Percentiles rank a stretch among this genome's conserved stretches.
phyloP scores from a whole-genome alignment of 2,113 vertebrate species.

The Osmerus eperlanus region DNA sequence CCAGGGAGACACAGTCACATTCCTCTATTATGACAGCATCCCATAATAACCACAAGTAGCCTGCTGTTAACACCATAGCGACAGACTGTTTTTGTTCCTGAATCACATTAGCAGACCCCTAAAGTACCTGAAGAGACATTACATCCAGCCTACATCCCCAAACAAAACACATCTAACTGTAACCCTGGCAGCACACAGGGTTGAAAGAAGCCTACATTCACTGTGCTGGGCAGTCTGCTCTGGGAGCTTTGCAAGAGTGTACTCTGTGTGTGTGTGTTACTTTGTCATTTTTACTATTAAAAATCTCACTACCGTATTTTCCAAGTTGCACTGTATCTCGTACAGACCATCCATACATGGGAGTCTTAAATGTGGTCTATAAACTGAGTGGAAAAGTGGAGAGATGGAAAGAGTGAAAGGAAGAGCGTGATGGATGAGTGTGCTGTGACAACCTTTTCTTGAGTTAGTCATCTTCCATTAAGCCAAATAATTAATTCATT shows the following conservation, averaged over 20 bases:
- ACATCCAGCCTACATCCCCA: constrained; percentile 7
- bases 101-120: constrained; percentile 20
- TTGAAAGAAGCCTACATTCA: background rate
- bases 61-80: constrained; percentile 23
- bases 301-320: constrained; percentile 48
- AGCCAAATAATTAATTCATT: constrained; percentile 16
- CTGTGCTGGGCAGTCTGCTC: background rate
- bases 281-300: background rate
- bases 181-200: background rate
- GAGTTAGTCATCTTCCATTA: background rate
- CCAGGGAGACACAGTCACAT: constrained; percentile 14
- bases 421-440: constrained; percentile 18
- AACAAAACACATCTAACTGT: constrained; percentile 6
- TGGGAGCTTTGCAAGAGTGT: background rate
- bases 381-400: background rate
- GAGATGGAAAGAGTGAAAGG: background rate
- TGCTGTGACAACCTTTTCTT: constrained; percentile 21
- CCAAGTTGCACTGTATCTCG: constrained; percentile 48
- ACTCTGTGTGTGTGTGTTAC: constrained; percentile 8
- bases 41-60: constrained; percentile 5
- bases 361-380: background rate
- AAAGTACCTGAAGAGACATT: background rate
- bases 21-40: constrained; percentile 21
- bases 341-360: background rate
- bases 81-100: constrained; percentile 30